Evolutionary conservation across 2,888 invertebrate species (phyloP).

Genomic region (Melanostoma mellinum): DNA sequence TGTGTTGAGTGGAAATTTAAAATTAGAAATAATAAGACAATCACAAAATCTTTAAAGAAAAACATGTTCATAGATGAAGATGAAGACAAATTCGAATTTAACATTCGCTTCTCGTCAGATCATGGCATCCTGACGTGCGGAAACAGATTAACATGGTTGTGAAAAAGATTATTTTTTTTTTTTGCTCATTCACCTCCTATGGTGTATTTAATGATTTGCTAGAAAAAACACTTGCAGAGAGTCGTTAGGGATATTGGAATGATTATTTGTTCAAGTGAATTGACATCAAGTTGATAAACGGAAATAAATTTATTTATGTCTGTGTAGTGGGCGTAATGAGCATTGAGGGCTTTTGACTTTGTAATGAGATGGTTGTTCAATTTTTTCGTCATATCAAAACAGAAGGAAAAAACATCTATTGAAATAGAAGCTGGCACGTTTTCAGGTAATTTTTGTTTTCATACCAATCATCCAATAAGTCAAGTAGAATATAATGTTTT

Average conservation of each 20-base stretch:
- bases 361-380: constrained; percentile 20
- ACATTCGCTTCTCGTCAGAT: background rate
- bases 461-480: too few species aligned
- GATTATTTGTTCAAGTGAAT: constrained; percentile 25
- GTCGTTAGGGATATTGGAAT: background rate
- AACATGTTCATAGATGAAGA: background rate
- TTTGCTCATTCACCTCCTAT: background rate
- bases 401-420: background rate
- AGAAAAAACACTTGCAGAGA: constrained; percentile 45
- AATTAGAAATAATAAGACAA: constrained; percentile 2
- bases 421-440: too few species aligned
- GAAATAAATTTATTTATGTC: constrained; percentile 21
- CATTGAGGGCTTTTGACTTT: constrained; percentile 23
- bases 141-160: constrained; percentile 28
- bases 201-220: background rate
- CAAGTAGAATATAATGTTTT: too few species aligned
- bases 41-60: constrained; percentile 23
- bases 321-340: background rate
- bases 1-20: constrained; percentile 20
- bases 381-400: background rate
- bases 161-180: constrained; percentile 15
- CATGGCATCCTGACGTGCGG: constrained; percentile 14
- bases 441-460: too few species aligned
- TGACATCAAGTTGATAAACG: constrained; percentile 46
- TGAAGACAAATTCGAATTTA: constrained; percentile 37